These are phyloP conservation scores for Spatula clypeata DNA, from an alignment of 2,797 vertebrate species.

Conservation along the genomic window DNA sequence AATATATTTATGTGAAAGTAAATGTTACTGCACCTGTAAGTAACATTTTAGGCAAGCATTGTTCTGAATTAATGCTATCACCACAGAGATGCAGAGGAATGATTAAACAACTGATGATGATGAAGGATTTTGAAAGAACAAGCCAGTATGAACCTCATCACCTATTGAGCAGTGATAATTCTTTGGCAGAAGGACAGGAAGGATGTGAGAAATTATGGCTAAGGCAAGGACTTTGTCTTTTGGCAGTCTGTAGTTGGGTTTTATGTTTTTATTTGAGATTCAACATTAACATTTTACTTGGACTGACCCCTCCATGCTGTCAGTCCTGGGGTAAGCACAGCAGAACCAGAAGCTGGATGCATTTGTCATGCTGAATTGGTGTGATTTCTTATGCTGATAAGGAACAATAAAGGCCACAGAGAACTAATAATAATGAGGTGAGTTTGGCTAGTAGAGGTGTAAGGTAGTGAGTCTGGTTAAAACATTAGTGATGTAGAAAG, in stretches of 20 bases:
- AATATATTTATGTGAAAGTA: neutral
- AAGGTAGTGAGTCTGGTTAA: neutral
- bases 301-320: neutral
- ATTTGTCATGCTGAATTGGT: neutral
- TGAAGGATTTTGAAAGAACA: neutral
- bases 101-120: neutral
- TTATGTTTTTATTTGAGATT: conserved; percentile 18
- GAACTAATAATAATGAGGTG: neutral
- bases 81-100: neutral
- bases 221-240: neutral
- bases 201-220: neutral
- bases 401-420: neutral
- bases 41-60: neutral
- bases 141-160: neutral
- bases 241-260: neutral
- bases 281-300: neutral
- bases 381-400: conserved; percentile 11
- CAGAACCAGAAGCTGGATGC: neutral
- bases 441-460: neutral
- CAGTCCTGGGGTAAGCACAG: neutral
- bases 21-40: neutral
- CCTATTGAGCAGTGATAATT: fast-evolving
- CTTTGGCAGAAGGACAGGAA: neutral
- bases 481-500: neutral
- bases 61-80: neutral